These are phyloP conservation scores for Dasypus novemcinctus DNA, from an alignment of 2,113 vertebrate genomes.

Conservation along the genomic window DNA sequence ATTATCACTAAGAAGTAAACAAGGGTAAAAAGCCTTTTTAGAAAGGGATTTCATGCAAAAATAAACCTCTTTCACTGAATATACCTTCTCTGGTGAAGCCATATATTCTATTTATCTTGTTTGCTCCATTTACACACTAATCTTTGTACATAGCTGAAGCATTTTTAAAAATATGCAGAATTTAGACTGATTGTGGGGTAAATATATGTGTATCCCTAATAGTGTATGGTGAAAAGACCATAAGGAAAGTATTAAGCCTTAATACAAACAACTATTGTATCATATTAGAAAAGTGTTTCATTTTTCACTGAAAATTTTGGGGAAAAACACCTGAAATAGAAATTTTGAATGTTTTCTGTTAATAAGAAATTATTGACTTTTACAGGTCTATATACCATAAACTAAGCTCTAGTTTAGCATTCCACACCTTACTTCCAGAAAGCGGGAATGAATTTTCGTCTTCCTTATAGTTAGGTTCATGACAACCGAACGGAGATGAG, in stretches of 20 bases:
- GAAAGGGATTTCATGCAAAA: conserved; percentile 64
- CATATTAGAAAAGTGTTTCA: not conserved
- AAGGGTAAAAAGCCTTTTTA: conserved; percentile 73
- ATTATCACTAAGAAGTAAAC: conserved; percentile 89
- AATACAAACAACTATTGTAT: conserved; percentile 2
- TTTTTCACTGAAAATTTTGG: not conserved
- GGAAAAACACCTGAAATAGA: not conserved
- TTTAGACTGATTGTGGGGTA: conserved; percentile 34
- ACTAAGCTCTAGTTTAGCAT: not conserved
- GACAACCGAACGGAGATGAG: conserved; percentile 61
- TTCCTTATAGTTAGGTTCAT: conserved; percentile 71
- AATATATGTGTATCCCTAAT: not conserved
- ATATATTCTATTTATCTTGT: not conserved
- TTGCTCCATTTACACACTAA: conserved; percentile 17
- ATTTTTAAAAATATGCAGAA: conserved; percentile 36
- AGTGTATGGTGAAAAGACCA: not conserved
- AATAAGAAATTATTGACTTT: conserved; percentile 48
- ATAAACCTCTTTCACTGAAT: conserved; percentile 26
- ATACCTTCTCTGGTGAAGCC: not conserved
- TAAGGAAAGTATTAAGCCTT: not conserved
- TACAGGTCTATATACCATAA: not conserved
- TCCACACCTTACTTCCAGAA: conserved; percentile 57
- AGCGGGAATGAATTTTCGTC: conserved; percentile 60
- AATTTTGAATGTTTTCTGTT: not conserved
- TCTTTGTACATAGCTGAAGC: conserved; percentile 16